Evolutionary conservation across 2,888 invertebrate species (phyloP), one percentile per base, ranked within the genome.

Genomic region (Eupithecia inturbata): DNA sequence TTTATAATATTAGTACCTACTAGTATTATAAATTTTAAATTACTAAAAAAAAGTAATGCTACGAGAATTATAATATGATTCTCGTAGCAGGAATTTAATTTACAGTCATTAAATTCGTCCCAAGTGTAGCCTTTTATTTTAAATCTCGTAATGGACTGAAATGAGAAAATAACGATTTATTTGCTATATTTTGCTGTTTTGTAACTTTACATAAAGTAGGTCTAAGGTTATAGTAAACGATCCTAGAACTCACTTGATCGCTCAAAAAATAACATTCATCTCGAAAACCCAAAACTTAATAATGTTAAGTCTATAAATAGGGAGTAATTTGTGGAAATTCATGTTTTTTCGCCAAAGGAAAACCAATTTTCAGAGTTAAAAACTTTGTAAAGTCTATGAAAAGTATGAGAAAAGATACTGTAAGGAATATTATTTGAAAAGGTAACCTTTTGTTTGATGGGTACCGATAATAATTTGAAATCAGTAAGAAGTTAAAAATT

Each of bases 371-470:
- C 26, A 12, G 22, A 57, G 26, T 57, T 57, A 12, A 3, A 14
- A 57, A 57, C 57, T 57, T 57, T 57, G 57, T 53, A 22, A 57
- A 57, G 57, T 26, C 57, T 57, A 57, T 57, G 26, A 26, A 22
- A 49, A 49, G 19, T 45, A 45, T 5, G 3, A 45, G n/a, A 53
- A 22, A 53, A 22, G 53, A 22, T 53, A 10, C 12, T 53, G 53
- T 53, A 53, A 53, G 53, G 53, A 53, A 53, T 53, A 57, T 26
- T 57, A 57, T 57, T 57, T 57, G 57, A 57, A 57, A n/a, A n/a
- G n/a, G n/a, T 14, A 57, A 57, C 57, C 26, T 57, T 57, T 57
- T 57, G 57, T 14, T 53, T 53, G 22, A 53, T 22, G 19, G 22
- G 22, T 53, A 53, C 22, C 19, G 7, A 22, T 22, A 53, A 10